A percentile compares a stretch with the other conserved stretches of the same genome.
Conservation (phyloP, 2,113 vertebrate genomes). For the Mesembrinibis cayennensis region DNA sequence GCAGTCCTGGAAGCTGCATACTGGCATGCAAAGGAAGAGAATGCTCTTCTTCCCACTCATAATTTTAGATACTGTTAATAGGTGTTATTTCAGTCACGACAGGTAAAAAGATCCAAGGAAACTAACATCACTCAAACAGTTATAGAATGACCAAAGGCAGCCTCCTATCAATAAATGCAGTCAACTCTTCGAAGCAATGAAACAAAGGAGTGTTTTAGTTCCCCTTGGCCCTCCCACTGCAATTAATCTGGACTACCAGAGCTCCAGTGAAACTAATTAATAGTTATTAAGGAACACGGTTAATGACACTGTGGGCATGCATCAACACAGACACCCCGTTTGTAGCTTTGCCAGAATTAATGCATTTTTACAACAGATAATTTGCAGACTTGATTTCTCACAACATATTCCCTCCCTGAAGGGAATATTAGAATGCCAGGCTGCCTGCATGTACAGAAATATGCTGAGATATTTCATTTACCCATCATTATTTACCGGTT, state of each 20-base stretch:
- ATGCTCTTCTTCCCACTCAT: accelerated
- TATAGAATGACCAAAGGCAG: not conserved
- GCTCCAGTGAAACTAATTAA: conserved; percentile 36
- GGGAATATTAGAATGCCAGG: conserved; percentile 3
- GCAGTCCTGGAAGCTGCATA: not conserved
- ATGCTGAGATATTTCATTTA: conserved; percentile 4
- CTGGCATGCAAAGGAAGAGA: not conserved
- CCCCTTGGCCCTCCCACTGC: not conserved
- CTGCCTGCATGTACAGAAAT: not conserved
- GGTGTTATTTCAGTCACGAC: not conserved
- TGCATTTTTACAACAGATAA: conserved; percentile 30
- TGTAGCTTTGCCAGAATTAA: conserved; percentile 48
- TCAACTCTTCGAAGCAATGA: not conserved
- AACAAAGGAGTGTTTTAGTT: not conserved
- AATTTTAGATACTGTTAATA: not conserved
- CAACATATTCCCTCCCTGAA: not conserved
- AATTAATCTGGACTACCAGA: conserved; percentile 19
- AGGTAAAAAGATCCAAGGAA: not conserved
- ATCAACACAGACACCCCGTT: conserved; percentile 44
- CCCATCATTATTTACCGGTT: conserved; percentile 17
- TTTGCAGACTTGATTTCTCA: conserved; percentile 17
- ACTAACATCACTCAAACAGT: not conserved
- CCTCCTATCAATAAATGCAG: not conserved
- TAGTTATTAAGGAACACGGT: conserved; percentile 21
- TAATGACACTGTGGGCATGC: conserved; percentile 40